These are phyloP conservation scores for Cecidostiba fungosa DNA, from an alignment of 2,888 invertebrate species.

Conservation along the genomic window DNA sequence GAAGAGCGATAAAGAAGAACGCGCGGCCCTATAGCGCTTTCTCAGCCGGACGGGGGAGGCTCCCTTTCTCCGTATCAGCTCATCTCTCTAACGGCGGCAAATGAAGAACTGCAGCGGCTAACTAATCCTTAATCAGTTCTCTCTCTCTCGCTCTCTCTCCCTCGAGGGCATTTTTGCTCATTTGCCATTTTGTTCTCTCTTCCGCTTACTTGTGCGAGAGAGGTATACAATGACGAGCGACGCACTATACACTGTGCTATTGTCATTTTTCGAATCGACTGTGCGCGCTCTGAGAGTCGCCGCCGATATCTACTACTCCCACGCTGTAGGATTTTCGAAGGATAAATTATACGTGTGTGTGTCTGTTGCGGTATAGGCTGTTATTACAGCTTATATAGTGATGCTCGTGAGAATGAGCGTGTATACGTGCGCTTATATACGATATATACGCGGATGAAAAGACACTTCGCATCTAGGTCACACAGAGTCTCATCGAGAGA, in stretches of 20 bases:
- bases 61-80: constrained; percentile 59
- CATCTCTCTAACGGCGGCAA: constrained; percentile 48
- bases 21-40: constrained; percentile 26
- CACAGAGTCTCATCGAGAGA: background rate
- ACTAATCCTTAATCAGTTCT: constrained; percentile 62
- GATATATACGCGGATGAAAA: background rate
- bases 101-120: constrained; percentile 49
- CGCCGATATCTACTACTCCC: background rate
- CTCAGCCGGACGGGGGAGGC: constrained; percentile 33
- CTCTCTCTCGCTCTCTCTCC: background rate
- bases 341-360: background rate
- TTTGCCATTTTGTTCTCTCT: constrained; percentile 39
- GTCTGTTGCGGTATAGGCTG: too few species aligned
- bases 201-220: background rate
- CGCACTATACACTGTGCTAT: background rate
- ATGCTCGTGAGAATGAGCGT: background rate
- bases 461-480: background rate
- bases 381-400: too few species aligned
- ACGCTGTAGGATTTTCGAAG: background rate
- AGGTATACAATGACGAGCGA: constrained; percentile 27
- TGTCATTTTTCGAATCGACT: constrained; percentile 2
- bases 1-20: constrained; percentile 61
- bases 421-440: background rate
- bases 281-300: background rate
- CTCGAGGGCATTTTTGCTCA: constrained; percentile 55